Percentiles rank a stretch among this genome's conserved stretches.
Evolutionary conservation across 2,113 vertebrate genomes (phyloP).

Genomic region (Microtus montanus): DNA sequence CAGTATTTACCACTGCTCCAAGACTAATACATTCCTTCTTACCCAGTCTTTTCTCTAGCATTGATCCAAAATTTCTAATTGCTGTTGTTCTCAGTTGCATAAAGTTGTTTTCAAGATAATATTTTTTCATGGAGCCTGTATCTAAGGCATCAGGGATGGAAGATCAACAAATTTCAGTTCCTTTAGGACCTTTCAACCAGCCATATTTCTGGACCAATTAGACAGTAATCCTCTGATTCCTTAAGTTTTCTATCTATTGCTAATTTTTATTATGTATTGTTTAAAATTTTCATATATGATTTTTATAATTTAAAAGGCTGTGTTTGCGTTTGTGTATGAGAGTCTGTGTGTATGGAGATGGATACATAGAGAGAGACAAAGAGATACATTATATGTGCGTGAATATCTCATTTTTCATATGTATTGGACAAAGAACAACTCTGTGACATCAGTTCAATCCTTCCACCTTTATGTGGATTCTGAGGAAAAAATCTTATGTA

Average conservation of each 20-base stretch:
- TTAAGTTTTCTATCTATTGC: not conserved
- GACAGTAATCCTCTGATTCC: not conserved
- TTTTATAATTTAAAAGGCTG: not conserved
- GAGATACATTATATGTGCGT: not conserved
- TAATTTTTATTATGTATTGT: not conserved
- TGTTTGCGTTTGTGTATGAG: not conserved
- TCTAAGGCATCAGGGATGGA: not conserved
- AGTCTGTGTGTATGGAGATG: not conserved
- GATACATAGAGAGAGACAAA: not conserved
- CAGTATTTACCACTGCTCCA: not conserved
- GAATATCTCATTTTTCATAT: no score
- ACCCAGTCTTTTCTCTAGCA: not conserved
- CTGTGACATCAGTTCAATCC: not conserved
- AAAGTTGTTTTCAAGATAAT: not conserved
- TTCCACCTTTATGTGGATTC: not conserved
- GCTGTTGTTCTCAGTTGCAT: not conserved
- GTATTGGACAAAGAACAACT: not conserved
- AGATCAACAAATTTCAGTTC: not conserved
- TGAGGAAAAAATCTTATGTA: not conserved
- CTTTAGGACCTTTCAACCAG: not conserved
- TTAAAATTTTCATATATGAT: not conserved
- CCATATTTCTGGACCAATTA: not conserved
- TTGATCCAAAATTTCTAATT: not conserved
- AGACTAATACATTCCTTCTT: not conserved
- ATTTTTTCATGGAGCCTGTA: not conserved